Percentiles rank a stretch among this genome's conserved stretches.
Conservation (phyloP, 2,888 invertebrate genomes). For the Enoplolaimus lenunculus region DNA sequence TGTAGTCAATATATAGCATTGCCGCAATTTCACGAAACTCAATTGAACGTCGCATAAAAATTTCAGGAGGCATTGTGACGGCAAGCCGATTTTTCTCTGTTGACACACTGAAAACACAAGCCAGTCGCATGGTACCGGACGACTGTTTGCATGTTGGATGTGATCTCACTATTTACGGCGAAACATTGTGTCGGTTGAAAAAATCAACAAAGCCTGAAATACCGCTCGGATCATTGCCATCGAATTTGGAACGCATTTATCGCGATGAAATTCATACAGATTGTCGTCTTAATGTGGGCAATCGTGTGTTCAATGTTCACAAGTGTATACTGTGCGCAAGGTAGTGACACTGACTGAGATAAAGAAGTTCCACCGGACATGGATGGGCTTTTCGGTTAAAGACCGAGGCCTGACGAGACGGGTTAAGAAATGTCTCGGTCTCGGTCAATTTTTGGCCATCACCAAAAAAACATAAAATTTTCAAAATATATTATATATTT, state of each 20-base stretch:
- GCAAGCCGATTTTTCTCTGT: slow-evolving; percentile 31
- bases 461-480: too few relatives aligned
- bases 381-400: too few relatives aligned
- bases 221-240: not conserved
- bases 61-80: slow-evolving; percentile 29
- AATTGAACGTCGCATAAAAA: too few relatives aligned
- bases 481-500: too few relatives aligned
- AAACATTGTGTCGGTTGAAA: slow-evolving; percentile 20
- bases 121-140: slow-evolving; percentile 25
- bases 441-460: too few relatives aligned
- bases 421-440: too few relatives aligned
- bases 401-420: too few relatives aligned
- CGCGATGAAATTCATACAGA: slow-evolving; percentile 10
- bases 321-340: not conserved
- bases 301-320: not conserved
- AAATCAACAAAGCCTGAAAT: slow-evolving; percentile 3
- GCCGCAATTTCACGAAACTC: too few relatives aligned
- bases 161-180: slow-evolving; percentile 28
- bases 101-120: slow-evolving; percentile 27
- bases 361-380: too few relatives aligned
- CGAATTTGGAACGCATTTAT: slow-evolving; percentile 7
- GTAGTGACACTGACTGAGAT: too few relatives aligned
- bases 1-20: too few relatives aligned
- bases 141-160: slow-evolving; percentile 27
- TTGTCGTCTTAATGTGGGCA: slow-evolving; percentile 15